Evolutionary conservation across 1,140 invertebrate species (phyloP).

Genomic region (Myzus persicae): DNA sequence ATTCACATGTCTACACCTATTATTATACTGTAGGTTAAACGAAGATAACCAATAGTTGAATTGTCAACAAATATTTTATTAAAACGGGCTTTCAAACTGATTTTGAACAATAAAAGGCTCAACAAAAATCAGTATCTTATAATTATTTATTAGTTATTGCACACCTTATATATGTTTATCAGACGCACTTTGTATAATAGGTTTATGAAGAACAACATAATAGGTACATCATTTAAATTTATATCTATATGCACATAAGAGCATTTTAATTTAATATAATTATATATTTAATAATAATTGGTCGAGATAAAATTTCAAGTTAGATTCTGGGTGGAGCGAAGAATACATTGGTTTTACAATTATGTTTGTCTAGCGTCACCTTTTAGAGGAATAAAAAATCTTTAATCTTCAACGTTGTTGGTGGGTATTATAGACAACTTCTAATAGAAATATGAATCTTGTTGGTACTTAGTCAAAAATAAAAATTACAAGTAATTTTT

Average conservation of each 20-base stretch:
- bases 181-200: background rate
- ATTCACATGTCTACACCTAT: background rate
- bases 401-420: background rate
- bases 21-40: too few species aligned
- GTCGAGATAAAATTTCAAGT: background rate
- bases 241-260: background rate
- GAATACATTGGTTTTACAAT: background rate
- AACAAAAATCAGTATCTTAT: background rate
- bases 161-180: background rate
- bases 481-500: too few species aligned
- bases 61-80: background rate
- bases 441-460: too few species aligned
- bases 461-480: too few species aligned
- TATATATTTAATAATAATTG: slow-evolving; percentile 22
- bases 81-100: background rate
- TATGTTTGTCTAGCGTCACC: background rate
- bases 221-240: background rate
- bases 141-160: background rate
- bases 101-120: background rate
- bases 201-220: background rate
- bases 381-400: background rate
- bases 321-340: background rate
- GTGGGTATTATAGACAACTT: background rate
- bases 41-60: too few species aligned
- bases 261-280: background rate